phyloP scores from a whole-genome alignment of 2,113 vertebrate species.

The Isurus oxyrinchus region DNA sequence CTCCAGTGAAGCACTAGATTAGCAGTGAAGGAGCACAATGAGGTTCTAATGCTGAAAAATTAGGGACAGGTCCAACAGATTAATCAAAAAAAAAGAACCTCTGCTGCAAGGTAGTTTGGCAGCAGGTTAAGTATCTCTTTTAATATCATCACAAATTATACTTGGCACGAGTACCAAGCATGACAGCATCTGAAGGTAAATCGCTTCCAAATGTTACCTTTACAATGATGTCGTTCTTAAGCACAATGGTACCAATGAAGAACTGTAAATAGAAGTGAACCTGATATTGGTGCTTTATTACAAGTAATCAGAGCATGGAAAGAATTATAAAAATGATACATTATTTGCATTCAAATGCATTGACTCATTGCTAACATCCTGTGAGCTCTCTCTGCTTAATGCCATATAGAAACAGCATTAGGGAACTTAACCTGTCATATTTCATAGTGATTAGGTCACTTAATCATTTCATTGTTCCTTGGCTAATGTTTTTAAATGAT shows the following conservation, averaged over 20 bases:
- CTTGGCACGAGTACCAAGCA: neutral
- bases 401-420: neutral
- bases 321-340: constrained; percentile 4
- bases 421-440: neutral
- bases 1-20: neutral
- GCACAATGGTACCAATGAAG: neutral
- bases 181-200: neutral
- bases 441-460: neutral
- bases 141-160: neutral
- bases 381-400: neutral
- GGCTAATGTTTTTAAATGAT: neutral
- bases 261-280: neutral
- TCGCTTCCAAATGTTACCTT: neutral
- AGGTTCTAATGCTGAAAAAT: neutral
- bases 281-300: neutral
- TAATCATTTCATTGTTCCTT: neutral
- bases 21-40: neutral
- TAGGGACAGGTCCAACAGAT: neutral
- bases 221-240: neutral
- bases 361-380: neutral
- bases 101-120: neutral
- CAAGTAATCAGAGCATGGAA: neutral
- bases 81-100: neutral
- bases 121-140: neutral
- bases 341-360: neutral